Base-by-base conservation (phyloP, 2,797 vertebrate genomes). In the Naso thynnoides region DNA sequence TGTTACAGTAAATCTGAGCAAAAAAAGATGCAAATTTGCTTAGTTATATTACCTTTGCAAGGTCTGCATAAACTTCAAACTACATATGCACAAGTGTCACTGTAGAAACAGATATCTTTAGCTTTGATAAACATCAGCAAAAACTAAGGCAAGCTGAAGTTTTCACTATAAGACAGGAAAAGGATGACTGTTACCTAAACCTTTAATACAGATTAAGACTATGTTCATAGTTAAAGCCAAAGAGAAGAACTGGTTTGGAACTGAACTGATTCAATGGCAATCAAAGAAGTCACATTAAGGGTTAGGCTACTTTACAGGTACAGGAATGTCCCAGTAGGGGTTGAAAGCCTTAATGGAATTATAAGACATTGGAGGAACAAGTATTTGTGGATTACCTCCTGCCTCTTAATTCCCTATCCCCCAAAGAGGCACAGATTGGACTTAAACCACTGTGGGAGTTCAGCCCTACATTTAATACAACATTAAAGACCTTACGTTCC, bases 331-430 rank as follows among this genome's bases (percentile, higher is more conserved):
- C 48, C 76, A 56, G 70, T 6, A 13, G 84, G 69, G 79, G 81
- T 78, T 65, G 84, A 78, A 68, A 83, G 65, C 57, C 62, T 73
- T 81, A 78, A 81, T 79, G 68, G 82, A 82, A 82, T 89, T 85
- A 83, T 81, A 76, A 70, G 48, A 83, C 76, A 79, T 81, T 79
- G 73, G 23, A 62, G 73, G 82, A 91, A 81, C 66, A 65, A 84
- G 79, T 66, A 81, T 82, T 88, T 86, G 76, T 77, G 78, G 83
- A 88, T 88, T 88, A 85, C 80, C 54, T 59, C 54, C 70, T 78
- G 26, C 59, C 62, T 81, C 68, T 78, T 87, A 85, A 85, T 73
- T 69, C 78, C 44, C 70, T 84, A 77, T 85, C 70, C 73, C 19
- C 65, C n/a, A 45, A 79, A 82, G 76, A 79, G 61, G 78, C 73